Conservation (phyloP, 2,797 vertebrate genomes). For the Hydrolagus colliei region DNA sequence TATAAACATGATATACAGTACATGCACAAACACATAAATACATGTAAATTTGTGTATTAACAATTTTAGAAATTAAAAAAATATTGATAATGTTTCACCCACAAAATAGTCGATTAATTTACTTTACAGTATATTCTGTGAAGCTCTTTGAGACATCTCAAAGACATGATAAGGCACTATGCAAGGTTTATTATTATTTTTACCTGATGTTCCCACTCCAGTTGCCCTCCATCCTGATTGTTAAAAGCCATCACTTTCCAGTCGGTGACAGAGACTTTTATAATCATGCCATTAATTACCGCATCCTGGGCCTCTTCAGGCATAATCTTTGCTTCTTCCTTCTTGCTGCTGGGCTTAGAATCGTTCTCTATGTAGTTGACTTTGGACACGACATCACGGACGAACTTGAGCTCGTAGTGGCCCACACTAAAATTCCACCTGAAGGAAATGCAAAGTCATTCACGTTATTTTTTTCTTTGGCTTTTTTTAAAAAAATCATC, state of each 20-base stretch:
- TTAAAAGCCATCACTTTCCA: conserved; percentile 96
- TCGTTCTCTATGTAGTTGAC: conserved; percentile 80
- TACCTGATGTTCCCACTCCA: conserved; percentile 97
- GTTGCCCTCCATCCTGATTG: conserved; percentile 66
- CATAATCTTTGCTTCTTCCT: conserved; percentile 70
- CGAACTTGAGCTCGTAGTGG: conserved; percentile 85
- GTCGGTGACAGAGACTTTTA: conserved; percentile 90
- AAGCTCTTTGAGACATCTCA: no score
- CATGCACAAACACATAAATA: no score
- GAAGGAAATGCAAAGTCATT: conserved; percentile 14
- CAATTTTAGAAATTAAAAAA: no score
- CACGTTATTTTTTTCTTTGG: no score
- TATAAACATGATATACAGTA: no score
- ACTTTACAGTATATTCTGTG: no score
- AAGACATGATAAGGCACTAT: no score
- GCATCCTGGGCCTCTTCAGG: conserved; percentile 64
- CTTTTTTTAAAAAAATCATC: no score
- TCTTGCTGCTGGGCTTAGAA: conserved; percentile 51
- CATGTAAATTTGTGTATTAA: no score
- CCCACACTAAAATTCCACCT: conserved; percentile 99
- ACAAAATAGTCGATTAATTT: no score
- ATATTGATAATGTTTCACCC: no score
- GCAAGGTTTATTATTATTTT: neutral
- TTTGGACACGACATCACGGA: conserved; percentile 72
- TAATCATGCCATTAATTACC: conserved; percentile 72